phyloP scores from a whole-genome alignment of 2,113 vertebrate genomes.

The Stegastes partitus region DNA sequence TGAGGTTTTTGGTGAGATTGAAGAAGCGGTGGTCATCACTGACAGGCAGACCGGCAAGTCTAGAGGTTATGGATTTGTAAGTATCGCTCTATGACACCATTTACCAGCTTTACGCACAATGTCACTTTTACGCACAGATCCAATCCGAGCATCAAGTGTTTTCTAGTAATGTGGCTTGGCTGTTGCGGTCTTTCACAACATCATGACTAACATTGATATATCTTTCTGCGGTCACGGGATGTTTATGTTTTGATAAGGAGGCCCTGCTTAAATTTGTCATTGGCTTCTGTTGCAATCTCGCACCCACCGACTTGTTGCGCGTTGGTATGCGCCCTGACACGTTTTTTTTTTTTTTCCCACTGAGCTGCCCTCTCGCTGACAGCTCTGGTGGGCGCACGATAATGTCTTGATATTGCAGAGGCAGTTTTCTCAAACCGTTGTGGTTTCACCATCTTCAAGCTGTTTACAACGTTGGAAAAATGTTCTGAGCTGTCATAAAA shows the following conservation, averaged over 20 bases:
- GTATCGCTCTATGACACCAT: slow-evolving; percentile 68
- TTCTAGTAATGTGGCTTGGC: slow-evolving; percentile 1
- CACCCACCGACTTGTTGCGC: slow-evolving; percentile 65
- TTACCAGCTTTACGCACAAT: not conserved
- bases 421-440: not conserved
- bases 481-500: slow-evolving; percentile 17
- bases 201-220: slow-evolving; percentile 26
- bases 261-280: slow-evolving; percentile 38
- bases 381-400: slow-evolving; percentile 33
- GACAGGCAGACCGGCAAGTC: slow-evolving; percentile 98
- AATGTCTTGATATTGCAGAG: slow-evolving; percentile 22
- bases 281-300: slow-evolving; percentile 58
- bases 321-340: slow-evolving; percentile 58
- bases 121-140: slow-evolving; percentile 13
- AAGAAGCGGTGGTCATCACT: slow-evolving; percentile 98
- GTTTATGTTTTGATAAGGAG: slow-evolving; percentile 61
- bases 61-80: slow-evolving; percentile 98
- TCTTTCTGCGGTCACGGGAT: slow-evolving; percentile 52
- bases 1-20: slow-evolving; percentile 98
- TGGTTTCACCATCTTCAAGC: slow-evolving; percentile 24
- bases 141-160: not conserved
- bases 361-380: slow-evolving; percentile 43
- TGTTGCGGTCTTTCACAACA: slow-evolving; percentile 28
- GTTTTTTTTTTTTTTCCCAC: slow-evolving; percentile 19
- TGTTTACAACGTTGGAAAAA: slow-evolving; percentile 21